Evolutionary conservation across 2,113 vertebrate species (phyloP).

Genomic region (Carlito syrichta): DNA sequence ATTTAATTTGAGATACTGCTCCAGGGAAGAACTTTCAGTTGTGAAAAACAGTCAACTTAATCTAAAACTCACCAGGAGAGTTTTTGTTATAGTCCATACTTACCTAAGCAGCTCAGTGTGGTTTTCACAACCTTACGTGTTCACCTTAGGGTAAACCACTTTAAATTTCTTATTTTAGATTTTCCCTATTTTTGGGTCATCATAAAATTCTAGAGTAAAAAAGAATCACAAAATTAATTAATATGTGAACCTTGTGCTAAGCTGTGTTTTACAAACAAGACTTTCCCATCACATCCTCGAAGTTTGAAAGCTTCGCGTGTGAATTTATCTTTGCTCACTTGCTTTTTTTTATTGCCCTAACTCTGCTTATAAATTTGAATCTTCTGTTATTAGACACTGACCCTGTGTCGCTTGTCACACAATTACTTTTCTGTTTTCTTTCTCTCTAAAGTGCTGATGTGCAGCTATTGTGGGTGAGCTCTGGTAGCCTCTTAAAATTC

Average conservation of each 20-base stretch:
- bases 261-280: neutral
- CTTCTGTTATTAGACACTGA: neutral
- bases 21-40: neutral
- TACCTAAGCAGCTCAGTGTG: neutral
- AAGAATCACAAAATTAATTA: neutral
- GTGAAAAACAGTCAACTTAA: neutral
- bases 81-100: neutral
- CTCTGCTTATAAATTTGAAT: neutral
- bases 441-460: neutral
- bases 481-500: neutral
- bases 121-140: neutral
- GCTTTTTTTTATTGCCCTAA: neutral
- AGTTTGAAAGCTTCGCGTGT: neutral
- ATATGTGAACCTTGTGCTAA: neutral
- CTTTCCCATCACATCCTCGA: neutral
- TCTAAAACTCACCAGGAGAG: neutral
- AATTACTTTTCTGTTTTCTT: neutral
- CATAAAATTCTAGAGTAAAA: constrained; percentile 16
- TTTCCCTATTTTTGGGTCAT: neutral
- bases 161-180: neutral
- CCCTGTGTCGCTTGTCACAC: neutral
- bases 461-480: neutral
- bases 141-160: neutral
- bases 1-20: neutral
- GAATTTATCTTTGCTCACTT: neutral